Evolutionary conservation across 2,797 vertebrate species (phyloP).

Genomic region (Oreonectes daqikongensis): DNA sequence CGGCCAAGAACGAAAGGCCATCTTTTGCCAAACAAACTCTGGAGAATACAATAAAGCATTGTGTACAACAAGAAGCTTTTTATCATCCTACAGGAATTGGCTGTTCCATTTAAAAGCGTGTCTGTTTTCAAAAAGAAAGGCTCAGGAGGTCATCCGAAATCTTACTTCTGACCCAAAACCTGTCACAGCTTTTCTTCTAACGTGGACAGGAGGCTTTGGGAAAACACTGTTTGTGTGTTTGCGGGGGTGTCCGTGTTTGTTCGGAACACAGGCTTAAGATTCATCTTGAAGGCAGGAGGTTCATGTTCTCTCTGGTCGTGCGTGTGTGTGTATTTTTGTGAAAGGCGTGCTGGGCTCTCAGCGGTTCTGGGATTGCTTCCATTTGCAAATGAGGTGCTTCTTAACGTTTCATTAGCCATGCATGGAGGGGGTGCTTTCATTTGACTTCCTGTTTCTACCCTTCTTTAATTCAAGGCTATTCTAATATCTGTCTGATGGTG

Average conservation of each 20-base stretch:
- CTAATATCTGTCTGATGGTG: slow-evolving; percentile 26
- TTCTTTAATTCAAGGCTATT: slow-evolving; percentile 21
- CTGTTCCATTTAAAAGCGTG: slow-evolving; percentile 1
- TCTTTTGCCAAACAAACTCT: slow-evolving; percentile 2
- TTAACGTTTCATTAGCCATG: slow-evolving; percentile 26
- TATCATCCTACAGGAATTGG: slow-evolving; percentile 6
- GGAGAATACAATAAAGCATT: not conserved
- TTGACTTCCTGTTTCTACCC: slow-evolving; percentile 23
- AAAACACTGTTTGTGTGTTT: not conserved
- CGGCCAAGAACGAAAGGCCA: not conserved
- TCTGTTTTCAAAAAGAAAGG: slow-evolving; percentile 4
- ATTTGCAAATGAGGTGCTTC: slow-evolving; percentile 22
- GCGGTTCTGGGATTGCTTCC: slow-evolving; percentile 22
- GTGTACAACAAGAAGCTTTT: slow-evolving; percentile 9
- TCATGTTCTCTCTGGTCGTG: not conserved
- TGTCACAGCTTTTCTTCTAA: not conserved
- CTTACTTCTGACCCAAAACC: slow-evolving; percentile 3
- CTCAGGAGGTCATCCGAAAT: not conserved
- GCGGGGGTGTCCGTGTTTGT: not conserved
- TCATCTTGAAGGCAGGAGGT: not conserved
- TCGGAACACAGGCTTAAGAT: not conserved
- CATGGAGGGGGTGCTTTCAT: slow-evolving; percentile 27
- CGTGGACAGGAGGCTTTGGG: not conserved
- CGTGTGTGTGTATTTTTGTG: not conserved
- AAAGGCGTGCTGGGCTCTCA: not conserved